Evolutionary conservation across 2,888 invertebrate species (phyloP), one percentile per base, ranked within the genome.

Genomic region (Campaea margaritaria): DNA sequence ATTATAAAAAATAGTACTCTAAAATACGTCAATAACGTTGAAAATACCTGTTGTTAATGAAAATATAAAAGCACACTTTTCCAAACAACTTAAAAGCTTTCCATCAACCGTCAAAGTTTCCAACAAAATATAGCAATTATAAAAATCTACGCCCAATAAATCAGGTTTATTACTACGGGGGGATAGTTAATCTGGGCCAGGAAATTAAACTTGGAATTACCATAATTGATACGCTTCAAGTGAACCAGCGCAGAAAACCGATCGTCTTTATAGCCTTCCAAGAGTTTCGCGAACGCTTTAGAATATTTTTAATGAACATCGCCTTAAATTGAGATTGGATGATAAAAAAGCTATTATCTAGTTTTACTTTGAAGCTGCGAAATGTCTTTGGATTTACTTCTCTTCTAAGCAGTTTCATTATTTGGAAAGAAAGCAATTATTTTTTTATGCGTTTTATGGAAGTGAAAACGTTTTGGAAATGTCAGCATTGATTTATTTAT

Each of bases 141-240:
- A 78, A 76, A 81, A 83, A 84, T 82, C 63, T 79, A 81, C 67
- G 67, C 65, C 64, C 75, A 80, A 86, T 90, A 87, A 90, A 91
- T 89, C 87, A 88, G 82, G 84, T 89, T 90, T 91, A 91, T 87
- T 83, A 81, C 84, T 74, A 67, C 78, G 81, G 85, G 83, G 81
- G 76, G 79, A 73, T 81, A 79, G 87, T 87, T 90, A 91, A 91
- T 91, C 88, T 83, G 81, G 73, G 68, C 68, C 89, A 91, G 92
- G 92, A 92, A 92, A 91, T 92, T 92, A 91, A 92, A 89, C 82
- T 77, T 69, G 81, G 86, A 82, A 91, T 92, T 90, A 89, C 85
- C 91, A 92, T 92, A 92, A 92, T 91, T 91, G 91, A 91, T 91
- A 89, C 89, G 87, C 81, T 85, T 87, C 81, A 72, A 78, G 86